These are phyloP conservation scores for Pelobates cultripes DNA, from an alignment of 2,797 vertebrate species.

Conservation along the genomic window DNA sequence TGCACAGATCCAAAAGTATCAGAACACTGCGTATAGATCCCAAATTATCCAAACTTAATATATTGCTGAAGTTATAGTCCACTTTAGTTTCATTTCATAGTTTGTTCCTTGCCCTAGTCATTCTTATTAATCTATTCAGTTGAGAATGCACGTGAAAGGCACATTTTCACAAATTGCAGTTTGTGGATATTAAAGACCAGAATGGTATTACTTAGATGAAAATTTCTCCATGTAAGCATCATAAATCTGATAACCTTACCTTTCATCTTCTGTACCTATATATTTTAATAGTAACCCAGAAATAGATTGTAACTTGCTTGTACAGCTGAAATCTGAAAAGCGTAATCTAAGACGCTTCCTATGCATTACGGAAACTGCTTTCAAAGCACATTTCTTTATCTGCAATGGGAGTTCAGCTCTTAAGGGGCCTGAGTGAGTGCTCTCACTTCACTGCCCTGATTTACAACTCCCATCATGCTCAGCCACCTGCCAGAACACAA, in stretches of 20 bases:
- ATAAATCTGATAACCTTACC: constrained; percentile 52
- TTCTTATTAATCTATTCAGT: no score
- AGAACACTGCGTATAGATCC: no score
- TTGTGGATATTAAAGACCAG: background rate
- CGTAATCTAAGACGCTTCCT: constrained; percentile 42
- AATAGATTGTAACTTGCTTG: constrained; percentile 44
- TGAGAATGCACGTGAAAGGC: no score
- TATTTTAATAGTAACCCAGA: constrained; percentile 38
- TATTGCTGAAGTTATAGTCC: no score
- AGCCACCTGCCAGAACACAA: background rate
- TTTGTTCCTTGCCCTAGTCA: no score
- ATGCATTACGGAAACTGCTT: constrained; percentile 35
- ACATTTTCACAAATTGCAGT: background rate
- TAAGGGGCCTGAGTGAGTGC: no score
- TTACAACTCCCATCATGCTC: background rate
- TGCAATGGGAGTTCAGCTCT: constrained; percentile 3
- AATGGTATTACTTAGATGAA: constrained; percentile 24
- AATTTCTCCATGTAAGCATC: constrained; percentile 17
- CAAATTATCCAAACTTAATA: no score
- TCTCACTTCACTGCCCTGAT: no score
- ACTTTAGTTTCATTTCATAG: no score
- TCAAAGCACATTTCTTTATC: constrained; percentile 40
- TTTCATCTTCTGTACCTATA: constrained; percentile 44
- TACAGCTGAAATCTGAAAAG: constrained; percentile 43
- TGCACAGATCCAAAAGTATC: no score